These are phyloP conservation scores for Megalurothrips usitatus DNA, from an alignment of 2,888 invertebrate species.

Conservation along the genomic window DNA sequence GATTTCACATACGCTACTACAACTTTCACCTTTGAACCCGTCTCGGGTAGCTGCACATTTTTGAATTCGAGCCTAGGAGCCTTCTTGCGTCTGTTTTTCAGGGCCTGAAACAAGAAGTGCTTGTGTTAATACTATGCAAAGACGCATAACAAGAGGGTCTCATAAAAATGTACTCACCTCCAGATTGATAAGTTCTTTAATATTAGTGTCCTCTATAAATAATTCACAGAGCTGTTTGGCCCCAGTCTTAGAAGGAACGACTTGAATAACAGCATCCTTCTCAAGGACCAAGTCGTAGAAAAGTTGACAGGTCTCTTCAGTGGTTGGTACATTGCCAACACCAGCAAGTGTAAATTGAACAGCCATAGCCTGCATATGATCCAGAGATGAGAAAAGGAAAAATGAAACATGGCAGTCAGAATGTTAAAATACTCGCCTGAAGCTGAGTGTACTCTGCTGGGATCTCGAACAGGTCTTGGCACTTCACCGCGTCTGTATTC, in stretches of 20 bases:
- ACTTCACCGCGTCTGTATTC: neutral
- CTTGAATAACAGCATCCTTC: neutral
- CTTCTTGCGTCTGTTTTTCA: neutral
- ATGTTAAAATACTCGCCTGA: neutral
- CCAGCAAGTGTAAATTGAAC: neutral
- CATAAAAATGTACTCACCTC: neutral
- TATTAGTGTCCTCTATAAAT: neutral
- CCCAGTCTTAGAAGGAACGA: neutral
- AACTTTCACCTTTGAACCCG: neutral
- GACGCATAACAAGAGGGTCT: neutral
- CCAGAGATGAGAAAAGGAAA: neutral
- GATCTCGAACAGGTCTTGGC: neutral
- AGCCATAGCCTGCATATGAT: neutral
- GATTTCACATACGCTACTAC: neutral
- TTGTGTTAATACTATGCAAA: neutral
- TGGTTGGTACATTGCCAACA: neutral
- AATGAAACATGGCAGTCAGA: neutral
- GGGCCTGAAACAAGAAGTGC: neutral
- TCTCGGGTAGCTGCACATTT: neutral
- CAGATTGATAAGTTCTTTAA: neutral
- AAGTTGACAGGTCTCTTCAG: neutral
- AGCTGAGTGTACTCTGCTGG: neutral
- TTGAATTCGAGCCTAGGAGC: neutral
- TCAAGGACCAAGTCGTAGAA: neutral
- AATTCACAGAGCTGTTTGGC: neutral